Evolutionary conservation across 2,888 invertebrate genomes (phyloP).

Genomic region (Hecatera dysodea): DNA sequence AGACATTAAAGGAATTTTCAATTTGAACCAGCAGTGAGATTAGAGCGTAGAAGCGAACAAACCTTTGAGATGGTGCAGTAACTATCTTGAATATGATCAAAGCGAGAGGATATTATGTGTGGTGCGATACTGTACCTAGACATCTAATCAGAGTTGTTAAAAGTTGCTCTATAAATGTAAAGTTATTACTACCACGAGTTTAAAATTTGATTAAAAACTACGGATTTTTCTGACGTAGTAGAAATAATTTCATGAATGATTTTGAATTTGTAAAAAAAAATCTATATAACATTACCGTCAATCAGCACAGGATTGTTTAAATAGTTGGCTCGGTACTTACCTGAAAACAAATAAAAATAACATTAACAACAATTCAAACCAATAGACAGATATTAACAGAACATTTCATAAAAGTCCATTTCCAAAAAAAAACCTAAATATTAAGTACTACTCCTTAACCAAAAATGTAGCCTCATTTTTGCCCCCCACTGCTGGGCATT

Average conservation of each 20-base stretch:
- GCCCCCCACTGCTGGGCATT: no score
- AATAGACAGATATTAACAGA: background rate
- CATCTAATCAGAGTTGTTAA: no score
- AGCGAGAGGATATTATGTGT: no score
- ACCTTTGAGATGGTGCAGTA: constrained; percentile 3
- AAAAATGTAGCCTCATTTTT: no score
- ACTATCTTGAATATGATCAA: constrained; percentile 8
- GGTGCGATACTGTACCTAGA: no score
- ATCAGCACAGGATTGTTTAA: background rate
- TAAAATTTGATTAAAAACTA: background rate
- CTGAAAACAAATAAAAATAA: constrained; percentile 39
- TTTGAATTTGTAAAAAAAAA: background rate
- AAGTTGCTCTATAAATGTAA: no score
- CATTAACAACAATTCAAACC: constrained; percentile 13
- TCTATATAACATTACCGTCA: constrained; percentile 34
- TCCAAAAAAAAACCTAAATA: background rate
- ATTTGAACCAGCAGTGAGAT: no score
- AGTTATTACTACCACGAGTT: background rate
- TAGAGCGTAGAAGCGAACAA: no score
- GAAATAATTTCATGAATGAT: no score
- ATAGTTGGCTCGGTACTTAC: constrained; percentile 44
- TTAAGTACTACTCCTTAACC: no score
- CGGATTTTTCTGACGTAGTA: background rate
- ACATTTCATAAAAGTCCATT: background rate
- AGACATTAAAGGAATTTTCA: no score